These are phyloP conservation scores for Cryptotis parvus DNA, from an alignment of 2,113 vertebrate genomes.

Conservation along the genomic window DNA sequence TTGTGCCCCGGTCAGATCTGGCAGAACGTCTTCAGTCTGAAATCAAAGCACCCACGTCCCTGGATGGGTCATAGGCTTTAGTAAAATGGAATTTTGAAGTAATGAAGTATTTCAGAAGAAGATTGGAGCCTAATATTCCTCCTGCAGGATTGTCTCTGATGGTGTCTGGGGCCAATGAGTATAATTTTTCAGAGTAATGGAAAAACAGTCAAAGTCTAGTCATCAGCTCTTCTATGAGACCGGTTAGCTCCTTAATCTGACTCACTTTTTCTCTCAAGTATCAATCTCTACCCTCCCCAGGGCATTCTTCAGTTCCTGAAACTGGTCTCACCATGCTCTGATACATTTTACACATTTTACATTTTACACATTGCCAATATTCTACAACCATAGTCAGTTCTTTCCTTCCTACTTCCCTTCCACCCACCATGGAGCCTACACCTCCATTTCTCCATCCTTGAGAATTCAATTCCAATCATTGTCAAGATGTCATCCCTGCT, in stretches of 20 bases:
- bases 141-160: not conserved
- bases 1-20: not conserved
- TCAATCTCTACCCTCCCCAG: not conserved
- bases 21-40: slow-evolving; percentile 25
- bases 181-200: not conserved
- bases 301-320: not conserved
- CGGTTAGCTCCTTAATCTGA: not conserved
- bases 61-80: not conserved
- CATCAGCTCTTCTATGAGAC: not conserved
- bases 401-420: not conserved
- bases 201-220: not conserved
- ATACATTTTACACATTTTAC: not conserved
- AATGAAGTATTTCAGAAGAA: slow-evolving; percentile 1
- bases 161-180: not conserved
- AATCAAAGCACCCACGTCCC: not conserved
- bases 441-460: not conserved
- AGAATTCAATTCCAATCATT: not conserved
- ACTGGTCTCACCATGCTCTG: not conserved
- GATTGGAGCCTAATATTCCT: not conserved
- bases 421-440: not conserved
- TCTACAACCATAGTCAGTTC: not conserved
- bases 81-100: not conserved
- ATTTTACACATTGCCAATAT: not conserved
- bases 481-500: not conserved
- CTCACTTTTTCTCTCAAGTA: not conserved